Conservation (phyloP, 2,113 vertebrate genomes). For the Albula goreensis region DNA sequence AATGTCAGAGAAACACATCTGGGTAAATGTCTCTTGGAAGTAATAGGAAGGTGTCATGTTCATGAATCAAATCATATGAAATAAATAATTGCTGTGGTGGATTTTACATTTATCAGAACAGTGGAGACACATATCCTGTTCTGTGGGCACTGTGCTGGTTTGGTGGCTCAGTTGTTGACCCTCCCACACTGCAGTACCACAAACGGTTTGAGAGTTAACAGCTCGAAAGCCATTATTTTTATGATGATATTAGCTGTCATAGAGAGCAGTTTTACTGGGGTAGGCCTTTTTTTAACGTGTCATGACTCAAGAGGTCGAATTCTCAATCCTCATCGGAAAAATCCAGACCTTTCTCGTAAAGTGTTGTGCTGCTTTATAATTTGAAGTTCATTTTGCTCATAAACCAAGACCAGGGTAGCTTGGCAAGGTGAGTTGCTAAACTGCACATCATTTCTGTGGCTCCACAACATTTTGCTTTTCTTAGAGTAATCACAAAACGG, state of each 20-base stretch:
- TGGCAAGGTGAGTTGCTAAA: background rate
- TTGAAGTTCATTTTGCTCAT: conserved; percentile 1
- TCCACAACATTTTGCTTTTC: background rate
- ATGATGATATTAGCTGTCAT: conserved; percentile 17
- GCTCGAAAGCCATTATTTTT: conserved; percentile 15
- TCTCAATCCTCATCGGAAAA: background rate
- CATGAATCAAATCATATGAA: background rate
- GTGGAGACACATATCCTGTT: background rate
- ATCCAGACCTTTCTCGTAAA: background rate
- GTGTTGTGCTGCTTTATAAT: background rate
- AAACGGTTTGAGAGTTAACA: conserved; percentile 24
- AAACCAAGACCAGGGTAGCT: background rate
- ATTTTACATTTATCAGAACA: background rate
- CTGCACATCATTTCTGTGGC: background rate
- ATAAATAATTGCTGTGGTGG: background rate
- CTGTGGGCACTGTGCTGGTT: background rate
- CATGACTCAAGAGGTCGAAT: background rate
- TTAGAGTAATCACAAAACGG: background rate
- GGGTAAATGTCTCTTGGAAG: background rate
- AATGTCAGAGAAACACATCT: background rate
- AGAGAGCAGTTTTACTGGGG: conserved; percentile 5
- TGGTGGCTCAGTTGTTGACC: background rate
- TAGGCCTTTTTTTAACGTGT: conserved; percentile 16
- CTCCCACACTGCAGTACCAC: background rate
- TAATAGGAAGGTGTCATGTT: background rate